Evolutionary conservation across 2,113 vertebrate genomes (phyloP).

Genomic region (Acinonyx jubatus): DNA sequence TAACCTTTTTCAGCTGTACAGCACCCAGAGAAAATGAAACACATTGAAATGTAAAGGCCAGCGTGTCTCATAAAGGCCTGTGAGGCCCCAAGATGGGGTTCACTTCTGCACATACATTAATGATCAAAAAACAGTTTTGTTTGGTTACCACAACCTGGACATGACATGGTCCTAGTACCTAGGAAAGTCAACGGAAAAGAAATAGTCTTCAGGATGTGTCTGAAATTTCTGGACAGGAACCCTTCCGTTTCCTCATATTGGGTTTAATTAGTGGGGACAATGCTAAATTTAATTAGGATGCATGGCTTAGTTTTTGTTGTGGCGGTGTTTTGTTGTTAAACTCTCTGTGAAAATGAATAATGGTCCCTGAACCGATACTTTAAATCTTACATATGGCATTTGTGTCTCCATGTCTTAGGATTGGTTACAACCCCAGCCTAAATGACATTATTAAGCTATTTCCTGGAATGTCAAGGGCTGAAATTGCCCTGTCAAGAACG

Average conservation of each 20-base stretch:
- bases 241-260: neutral
- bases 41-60: constrained; percentile 54
- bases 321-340: neutral
- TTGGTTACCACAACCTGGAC: constrained; percentile 54
- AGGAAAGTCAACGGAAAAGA: constrained; percentile 40
- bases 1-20: constrained; percentile 60
- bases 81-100: neutral
- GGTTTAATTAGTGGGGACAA: constrained; percentile 57
- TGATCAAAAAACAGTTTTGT: constrained; percentile 47
- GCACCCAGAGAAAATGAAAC: constrained; percentile 70
- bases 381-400: constrained; percentile 17
- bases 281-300: constrained; percentile 53
- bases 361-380: constrained; percentile 10
- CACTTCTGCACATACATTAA: constrained; percentile 17
- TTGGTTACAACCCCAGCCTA: constrained; percentile 51
- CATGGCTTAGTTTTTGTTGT: constrained; percentile 13
- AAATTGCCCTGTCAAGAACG: constrained; percentile 76
- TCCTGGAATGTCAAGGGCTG: constrained; percentile 78
- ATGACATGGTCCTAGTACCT: neutral
- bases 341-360: neutral
- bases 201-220: constrained; percentile 42
- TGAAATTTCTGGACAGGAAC: constrained; percentile 57
- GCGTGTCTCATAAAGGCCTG: neutral
- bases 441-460: constrained; percentile 77
- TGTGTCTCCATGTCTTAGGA: constrained; percentile 36